phyloP scores from a whole-genome alignment of 2,113 vertebrate species.

The Mixornis gularis region DNA sequence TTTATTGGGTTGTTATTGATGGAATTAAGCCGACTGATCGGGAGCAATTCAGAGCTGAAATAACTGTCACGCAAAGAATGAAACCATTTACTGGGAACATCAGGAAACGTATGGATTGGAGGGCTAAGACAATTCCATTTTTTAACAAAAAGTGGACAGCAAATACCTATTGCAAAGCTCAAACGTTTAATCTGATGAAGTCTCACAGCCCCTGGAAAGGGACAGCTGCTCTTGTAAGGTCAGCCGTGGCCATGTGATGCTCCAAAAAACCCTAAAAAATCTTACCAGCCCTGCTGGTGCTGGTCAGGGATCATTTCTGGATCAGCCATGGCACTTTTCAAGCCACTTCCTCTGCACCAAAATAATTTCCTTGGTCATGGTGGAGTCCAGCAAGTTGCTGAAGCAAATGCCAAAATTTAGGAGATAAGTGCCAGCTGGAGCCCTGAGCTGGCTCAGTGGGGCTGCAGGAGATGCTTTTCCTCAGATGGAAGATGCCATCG shows the following conservation, averaged over 20 bases:
- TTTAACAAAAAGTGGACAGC: background rate
- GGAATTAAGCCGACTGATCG: background rate
- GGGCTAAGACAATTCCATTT: background rate
- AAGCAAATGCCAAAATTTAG: background rate
- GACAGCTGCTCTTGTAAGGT: background rate
- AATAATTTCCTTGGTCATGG: fast-evolving
- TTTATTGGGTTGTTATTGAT: conserved; percentile 29
- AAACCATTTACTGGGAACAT: background rate
- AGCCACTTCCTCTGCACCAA: background rate
- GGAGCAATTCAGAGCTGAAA: background rate
- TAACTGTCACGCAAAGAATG: background rate
- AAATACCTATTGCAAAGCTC: background rate
- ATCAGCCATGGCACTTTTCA: background rate
- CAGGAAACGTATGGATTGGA: background rate
- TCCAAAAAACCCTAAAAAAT: background rate
- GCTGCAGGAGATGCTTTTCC: background rate
- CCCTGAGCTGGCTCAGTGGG: fast-evolving
- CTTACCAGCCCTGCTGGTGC: background rate
- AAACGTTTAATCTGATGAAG: background rate
- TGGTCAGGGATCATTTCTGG: fast-evolving
- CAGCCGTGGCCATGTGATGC: background rate
- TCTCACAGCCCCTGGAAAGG: background rate
- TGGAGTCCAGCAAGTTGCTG: background rate
- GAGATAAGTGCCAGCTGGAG: fast-evolving
- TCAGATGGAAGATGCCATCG: fast-evolving